Evolutionary conservation across 2,113 vertebrate genomes (phyloP), one percentile per base, ranked within the genome.

Genomic region (Centropristis striata): DNA sequence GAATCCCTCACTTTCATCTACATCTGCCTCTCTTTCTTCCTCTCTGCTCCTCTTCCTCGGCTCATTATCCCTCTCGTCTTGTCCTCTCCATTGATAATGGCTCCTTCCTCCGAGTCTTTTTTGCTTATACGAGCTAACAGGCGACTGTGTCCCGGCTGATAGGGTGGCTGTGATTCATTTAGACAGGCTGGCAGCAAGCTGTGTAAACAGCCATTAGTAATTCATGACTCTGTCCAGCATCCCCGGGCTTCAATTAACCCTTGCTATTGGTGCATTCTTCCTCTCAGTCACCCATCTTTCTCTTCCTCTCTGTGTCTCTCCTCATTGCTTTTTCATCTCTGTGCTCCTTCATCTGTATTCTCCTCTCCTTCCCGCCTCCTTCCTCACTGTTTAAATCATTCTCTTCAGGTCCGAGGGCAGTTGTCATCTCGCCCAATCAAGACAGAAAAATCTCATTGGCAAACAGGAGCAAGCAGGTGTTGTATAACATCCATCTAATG

Each of bases 141-240:
- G 61, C 76, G 50, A 75, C 80, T 66, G 81, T 72, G 85, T 85
- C 82, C 78, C 14, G 49, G 71, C 81, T 88, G 90, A 90, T 87
- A 72, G 57, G 68, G 71, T 58, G 78, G 74, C 87, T 88, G 84
- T 93, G 92, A 93, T 93, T 94, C 83, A 92, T 93, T 81, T 84
- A 66, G 90, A 88, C 89, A 85, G 80, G 71, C 90, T 88, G 89
- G 87, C 90, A 88, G 89, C 83, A 81, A 92, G 85, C 85, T 87
- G 93, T 93, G 92, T 93, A 93, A 94, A 94, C 91, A 93, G 55
- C 89, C 84, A 93, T 94, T 92, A 93, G 93, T 91, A 89, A 94
- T 94, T 93, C 93, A 92, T 91, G 89, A 86, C 82, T 90, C 82
- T 39, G 85, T 91, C 90, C 91, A 86, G 81, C 75, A 74, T 89